These are phyloP conservation scores for Sminthopsis crassicaudata DNA, from an alignment of 2,113 vertebrate species.

Conservation along the genomic window DNA sequence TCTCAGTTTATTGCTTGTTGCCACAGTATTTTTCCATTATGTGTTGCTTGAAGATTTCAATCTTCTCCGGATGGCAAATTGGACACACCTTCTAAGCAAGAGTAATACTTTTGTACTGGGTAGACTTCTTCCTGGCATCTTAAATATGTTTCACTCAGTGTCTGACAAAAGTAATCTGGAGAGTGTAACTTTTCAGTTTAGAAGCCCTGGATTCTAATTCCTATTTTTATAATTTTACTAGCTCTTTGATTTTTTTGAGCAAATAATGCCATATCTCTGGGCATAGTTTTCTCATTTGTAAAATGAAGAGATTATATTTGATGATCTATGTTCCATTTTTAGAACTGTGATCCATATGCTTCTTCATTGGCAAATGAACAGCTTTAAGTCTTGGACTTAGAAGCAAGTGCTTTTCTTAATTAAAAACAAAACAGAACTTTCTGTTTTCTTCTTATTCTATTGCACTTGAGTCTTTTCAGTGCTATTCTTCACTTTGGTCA, in stretches of 20 bases:
- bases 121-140: background rate
- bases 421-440: background rate
- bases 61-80: slow-evolving; percentile 51
- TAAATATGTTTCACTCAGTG: background rate
- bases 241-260: background rate
- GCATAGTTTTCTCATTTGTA: background rate
- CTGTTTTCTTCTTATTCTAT: background rate
- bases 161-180: background rate
- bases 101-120: background rate
- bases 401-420: background rate
- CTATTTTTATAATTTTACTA: background rate
- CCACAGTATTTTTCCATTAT: slow-evolving; percentile 19
- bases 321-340: background rate
- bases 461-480: background rate
- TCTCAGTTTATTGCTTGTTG: slow-evolving; percentile 14
- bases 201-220: background rate
- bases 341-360: background rate
- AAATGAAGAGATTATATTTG: background rate
- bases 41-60: background rate
- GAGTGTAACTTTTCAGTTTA: background rate
- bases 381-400: background rate
- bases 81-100: slow-evolving; percentile 15
- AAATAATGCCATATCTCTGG: background rate
- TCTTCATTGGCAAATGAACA: background rate
- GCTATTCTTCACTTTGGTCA: background rate